Evolutionary conservation across 2,797 vertebrate species (phyloP).

Genomic region (Mastacembelus armatus): DNA sequence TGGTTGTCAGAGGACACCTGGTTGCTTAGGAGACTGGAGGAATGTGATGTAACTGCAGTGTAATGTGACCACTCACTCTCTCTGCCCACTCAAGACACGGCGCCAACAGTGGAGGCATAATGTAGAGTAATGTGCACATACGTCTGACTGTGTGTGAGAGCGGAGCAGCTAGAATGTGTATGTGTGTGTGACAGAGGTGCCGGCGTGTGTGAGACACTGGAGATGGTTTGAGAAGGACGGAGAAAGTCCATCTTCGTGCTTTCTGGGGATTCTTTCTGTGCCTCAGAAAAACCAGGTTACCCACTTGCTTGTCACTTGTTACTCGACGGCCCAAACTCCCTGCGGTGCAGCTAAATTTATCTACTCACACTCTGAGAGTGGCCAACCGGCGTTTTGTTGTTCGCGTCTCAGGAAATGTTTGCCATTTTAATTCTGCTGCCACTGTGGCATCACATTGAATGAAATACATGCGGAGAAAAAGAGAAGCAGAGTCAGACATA

Average conservation of each 20-base stretch:
- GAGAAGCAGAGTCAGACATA: slow-evolving; percentile 2
- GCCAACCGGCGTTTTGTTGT: slow-evolving; percentile 30
- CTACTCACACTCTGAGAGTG: slow-evolving; percentile 46
- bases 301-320: slow-evolving; percentile 78
- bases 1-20: slow-evolving; percentile 70
- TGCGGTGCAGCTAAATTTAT: slow-evolving; percentile 79
- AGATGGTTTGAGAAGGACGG: slow-evolving; percentile 22
- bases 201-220: slow-evolving; percentile 14
- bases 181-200: slow-evolving; percentile 15
- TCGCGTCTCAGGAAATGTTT: slow-evolving; percentile 29
- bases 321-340: slow-evolving; percentile 70
- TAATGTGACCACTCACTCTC: slow-evolving; percentile 70
- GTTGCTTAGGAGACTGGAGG: slow-evolving; percentile 72
- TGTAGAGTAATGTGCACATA: slow-evolving; percentile 50
- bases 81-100: slow-evolving; percentile 69
- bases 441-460: slow-evolving; percentile 2
- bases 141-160: slow-evolving; percentile 20
- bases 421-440: slow-evolving; percentile 10
- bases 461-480: not conserved
- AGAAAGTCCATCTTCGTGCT: slow-evolving; percentile 33
- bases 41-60: slow-evolving; percentile 77
- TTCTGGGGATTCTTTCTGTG: slow-evolving; percentile 74
- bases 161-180: slow-evolving; percentile 28
- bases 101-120: slow-evolving; percentile 62
- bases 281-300: slow-evolving; percentile 85